These are phyloP conservation scores for Psilopsiagon aymara DNA, from an alignment of 2,113 vertebrate genomes.

Conservation along the genomic window DNA sequence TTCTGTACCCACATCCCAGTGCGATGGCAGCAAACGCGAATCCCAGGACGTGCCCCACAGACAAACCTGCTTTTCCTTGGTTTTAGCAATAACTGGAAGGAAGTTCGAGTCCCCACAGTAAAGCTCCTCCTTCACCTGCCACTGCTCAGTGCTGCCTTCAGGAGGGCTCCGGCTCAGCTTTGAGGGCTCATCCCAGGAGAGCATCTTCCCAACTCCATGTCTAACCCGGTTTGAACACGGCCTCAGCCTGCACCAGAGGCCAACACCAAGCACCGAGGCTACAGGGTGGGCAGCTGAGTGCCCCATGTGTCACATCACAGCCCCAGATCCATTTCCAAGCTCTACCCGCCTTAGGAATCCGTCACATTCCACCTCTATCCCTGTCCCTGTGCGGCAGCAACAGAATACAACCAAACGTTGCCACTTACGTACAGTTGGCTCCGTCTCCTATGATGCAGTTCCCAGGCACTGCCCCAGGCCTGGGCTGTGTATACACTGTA, in stretches of 20 bases:
- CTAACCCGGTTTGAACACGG: neutral
- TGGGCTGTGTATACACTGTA: conserved; percentile 42
- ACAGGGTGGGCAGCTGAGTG: neutral
- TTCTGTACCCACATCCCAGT: neutral
- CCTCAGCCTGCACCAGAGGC: neutral
- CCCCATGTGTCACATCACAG: rapidly evolving
- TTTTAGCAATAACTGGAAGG: conserved; percentile 15
- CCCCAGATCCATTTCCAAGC: neutral
- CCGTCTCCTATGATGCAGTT: rapidly evolving
- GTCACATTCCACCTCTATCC: rapidly evolving
- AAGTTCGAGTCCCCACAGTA: neutral
- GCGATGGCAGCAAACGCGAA: neutral
- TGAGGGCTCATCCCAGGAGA: neutral
- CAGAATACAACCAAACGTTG: neutral
- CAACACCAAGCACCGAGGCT: neutral
- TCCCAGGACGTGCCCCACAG: neutral
- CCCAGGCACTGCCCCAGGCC: conserved; percentile 5
- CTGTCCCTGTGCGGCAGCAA: neutral
- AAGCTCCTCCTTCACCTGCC: neutral
- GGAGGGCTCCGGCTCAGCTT: neutral
- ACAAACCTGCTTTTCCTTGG: neutral
- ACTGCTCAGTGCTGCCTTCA: neutral
- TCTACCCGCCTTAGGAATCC: neutral
- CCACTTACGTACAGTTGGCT: neutral
- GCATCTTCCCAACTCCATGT: neutral